Evolutionary conservation across 1,140 invertebrate genomes (phyloP), one percentile per base, ranked within the genome.

Genomic region (Apis laboriosa): DNA sequence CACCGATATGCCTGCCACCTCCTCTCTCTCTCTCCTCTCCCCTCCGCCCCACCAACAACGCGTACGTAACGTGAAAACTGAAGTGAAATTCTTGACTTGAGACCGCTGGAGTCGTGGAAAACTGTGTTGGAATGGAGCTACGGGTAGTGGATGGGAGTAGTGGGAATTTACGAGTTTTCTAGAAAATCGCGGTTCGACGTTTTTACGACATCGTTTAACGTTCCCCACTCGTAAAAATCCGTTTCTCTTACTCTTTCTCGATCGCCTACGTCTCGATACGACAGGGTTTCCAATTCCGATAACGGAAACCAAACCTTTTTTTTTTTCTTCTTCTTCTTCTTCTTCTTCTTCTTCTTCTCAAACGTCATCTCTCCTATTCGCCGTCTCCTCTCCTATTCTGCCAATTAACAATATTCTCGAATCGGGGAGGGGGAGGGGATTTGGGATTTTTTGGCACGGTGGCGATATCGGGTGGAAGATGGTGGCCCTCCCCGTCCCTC

Each of bases 201-300:
- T 82, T 90, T 91, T 91, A 91, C 89, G 90, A 90, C 81, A 71
- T 67, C 87, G 76, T 78, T 43, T 83, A 58, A 86, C 86, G 89
- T 82, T 87, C 78, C 78, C 24, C 67, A 77, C 82, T 89, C 89
- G 88, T 90, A 91, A 91, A 90, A 84, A 21, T 86, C 75, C 28
- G 73, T 51, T 67, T 79, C 77, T 85, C 49, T 55, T 15, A 13
- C 53, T 55, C 53, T 64, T 13, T 12, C n/a, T 61, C 0, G 60
- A 55, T 56, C 17, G 76, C 24, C 24, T 24, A 24, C 28, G 15
- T 17, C 13, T 34, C 55, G 15, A 17, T 34, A 34, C 21, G 66
- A 17, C 24, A 67, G 24, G 68, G 43, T 75, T 80, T 67, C 55
- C 64, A 81, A 87, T 80, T 67, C 55, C 64, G 85, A 87, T 87